Evolutionary conservation across 2,888 invertebrate genomes (phyloP), one percentile per base, ranked within the genome.

Genomic region (Drosophila nr. medialis): DNA sequence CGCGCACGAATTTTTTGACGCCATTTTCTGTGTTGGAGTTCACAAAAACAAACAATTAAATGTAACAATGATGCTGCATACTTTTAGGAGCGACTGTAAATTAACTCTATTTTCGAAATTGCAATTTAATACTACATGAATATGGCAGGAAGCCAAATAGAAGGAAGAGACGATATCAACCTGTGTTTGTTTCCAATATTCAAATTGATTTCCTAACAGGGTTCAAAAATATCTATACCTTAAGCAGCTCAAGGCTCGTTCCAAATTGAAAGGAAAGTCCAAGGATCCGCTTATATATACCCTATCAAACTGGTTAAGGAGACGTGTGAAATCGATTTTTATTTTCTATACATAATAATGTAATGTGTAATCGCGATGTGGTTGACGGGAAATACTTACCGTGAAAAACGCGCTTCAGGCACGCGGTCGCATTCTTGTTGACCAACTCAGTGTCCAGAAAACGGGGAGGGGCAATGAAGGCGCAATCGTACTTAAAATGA

Each of bases 401-500:
- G 80, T 83, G 89, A 51, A 86, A 92, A 30, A 89, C 75, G 15
- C 85, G 83, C 74, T 92, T 91, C 75, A 93, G 83, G 65, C 92
- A 92, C 21, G 89, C 93, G 36, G 93, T 93, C 53, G 92, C 88
- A 77, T 92, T 93, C 29, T 72, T 77, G 30, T 69, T 80, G 64
- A 70, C 70, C 54, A 91, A 64, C 24, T 89, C 89, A 62, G 64
- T 83, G n/a, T 87, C 85, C 69, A 92, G 64, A 70, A 85, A 93
- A 29, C 92, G 89, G 32, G 92, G 92, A 50, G 92, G 89, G 27
- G 86, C 86, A 21, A 81, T 88, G 27, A 81, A 86, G 61, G 86
- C 81, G 70, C 92, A 92, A 75, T 92, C 91, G 67, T 84, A 82
- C 69, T 92, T 92, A 75, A 90, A 91, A 80, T 91, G 70, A 45